A percentile compares a stretch with the other conserved stretches of the same genome.
These are phyloP conservation scores for Aythya baeri DNA, from an alignment of 2,113 vertebrate species.

Conservation along the genomic window DNA sequence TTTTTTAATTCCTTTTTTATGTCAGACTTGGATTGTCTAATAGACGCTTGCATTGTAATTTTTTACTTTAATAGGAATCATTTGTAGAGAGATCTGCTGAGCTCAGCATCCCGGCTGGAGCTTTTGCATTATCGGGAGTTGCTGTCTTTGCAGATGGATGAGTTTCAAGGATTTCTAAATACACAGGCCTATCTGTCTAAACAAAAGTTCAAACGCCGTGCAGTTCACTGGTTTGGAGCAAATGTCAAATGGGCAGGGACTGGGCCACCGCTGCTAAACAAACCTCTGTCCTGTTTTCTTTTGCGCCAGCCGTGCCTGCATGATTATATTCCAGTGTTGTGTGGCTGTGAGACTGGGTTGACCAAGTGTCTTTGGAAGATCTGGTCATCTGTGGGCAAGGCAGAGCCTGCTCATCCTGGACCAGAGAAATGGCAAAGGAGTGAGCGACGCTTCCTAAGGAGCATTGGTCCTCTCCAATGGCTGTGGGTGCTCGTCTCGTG, in stretches of 20 bases:
- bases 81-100: conserved; percentile 64
- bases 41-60: conserved; percentile 59
- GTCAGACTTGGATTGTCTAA: conserved; percentile 54
- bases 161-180: conserved; percentile 68
- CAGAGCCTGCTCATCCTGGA: neutral
- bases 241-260: conserved; percentile 49
- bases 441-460: too few species aligned
- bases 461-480: neutral
- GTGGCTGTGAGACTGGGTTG: neutral
- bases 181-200: conserved; percentile 59
- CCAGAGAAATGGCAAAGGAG: neutral
- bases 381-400: neutral
- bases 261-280: conserved; percentile 17
- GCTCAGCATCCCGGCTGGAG: conserved; percentile 51
- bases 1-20: conserved; percentile 39
- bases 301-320: neutral
- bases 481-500: neutral
- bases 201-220: conserved; percentile 65
- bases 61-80: conserved; percentile 71
- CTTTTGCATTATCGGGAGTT: conserved; percentile 58
- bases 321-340: neutral
- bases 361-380: neutral
- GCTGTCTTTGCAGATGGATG: conserved; percentile 68
- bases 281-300: conserved; percentile 39
- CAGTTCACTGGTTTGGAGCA: conserved; percentile 61